phyloP scores from a whole-genome alignment of 1,140 invertebrate species.

The Bombus ignitus region DNA sequence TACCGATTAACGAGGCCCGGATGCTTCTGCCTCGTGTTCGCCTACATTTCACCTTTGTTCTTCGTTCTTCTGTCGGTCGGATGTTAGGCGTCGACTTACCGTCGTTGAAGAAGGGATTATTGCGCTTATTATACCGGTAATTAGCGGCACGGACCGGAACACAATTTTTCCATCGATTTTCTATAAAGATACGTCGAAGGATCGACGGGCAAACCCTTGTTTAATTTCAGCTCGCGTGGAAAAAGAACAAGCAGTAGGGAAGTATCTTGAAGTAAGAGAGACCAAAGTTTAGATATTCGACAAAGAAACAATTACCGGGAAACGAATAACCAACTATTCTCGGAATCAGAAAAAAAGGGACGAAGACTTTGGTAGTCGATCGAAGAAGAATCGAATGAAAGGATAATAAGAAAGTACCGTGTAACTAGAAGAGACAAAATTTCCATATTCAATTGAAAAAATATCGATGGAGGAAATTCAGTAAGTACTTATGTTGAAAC shows the following conservation, averaged over 20 bases:
- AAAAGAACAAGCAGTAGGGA: not conserved
- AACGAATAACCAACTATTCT: too few relatives aligned
- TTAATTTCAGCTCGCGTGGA: not conserved
- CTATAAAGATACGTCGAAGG: not conserved
- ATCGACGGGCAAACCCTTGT: not conserved
- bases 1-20: conserved; percentile 57
- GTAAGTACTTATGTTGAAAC: too few relatives aligned
- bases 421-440: not conserved
- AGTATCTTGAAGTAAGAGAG: not conserved
- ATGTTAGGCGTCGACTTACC: conserved; percentile 53
- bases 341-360: too few relatives aligned
- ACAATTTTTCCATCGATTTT: not conserved
- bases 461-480: too few relatives aligned
- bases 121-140: conserved; percentile 55
- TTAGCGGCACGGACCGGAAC: conserved; percentile 29
- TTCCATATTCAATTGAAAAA: not conserved
- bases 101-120: conserved; percentile 4
- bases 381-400: not conserved
- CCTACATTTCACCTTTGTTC: not conserved
- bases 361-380: not conserved
- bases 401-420: too few relatives aligned
- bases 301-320: too few relatives aligned
- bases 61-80: not conserved
- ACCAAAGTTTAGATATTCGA: not conserved
- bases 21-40: not conserved